Percentiles rank a stretch among this genome's conserved stretches.
These are phyloP conservation scores for Pachycephala philippinensis DNA, from an alignment of 2,113 vertebrate genomes.

Conservation along the genomic window DNA sequence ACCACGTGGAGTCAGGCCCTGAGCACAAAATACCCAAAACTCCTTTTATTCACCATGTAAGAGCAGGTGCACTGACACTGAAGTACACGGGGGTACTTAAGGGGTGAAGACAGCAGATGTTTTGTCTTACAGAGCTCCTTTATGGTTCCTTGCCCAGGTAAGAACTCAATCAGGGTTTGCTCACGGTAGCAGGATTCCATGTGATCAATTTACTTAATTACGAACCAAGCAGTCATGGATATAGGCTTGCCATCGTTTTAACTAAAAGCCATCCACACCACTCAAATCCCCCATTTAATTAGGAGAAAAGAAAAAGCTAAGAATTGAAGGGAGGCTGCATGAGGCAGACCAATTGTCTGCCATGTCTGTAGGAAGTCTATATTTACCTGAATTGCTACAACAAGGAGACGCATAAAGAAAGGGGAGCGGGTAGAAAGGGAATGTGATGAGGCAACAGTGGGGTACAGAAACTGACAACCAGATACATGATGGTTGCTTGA, in stretches of 20 bases:
- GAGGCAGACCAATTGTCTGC: background rate
- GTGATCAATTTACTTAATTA: background rate
- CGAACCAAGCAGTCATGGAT: background rate
- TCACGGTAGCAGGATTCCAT: background rate
- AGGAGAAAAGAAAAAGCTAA: background rate
- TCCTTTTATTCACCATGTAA: background rate
- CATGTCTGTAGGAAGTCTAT: background rate
- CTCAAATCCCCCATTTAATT: background rate
- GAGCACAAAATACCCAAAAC: background rate
- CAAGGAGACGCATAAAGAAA: background rate
- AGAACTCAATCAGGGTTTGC: background rate
- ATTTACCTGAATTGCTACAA: background rate
- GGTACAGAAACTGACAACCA: background rate
- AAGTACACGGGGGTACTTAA: background rate
- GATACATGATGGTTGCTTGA: background rate
- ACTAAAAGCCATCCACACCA: background rate
- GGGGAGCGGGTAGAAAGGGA: background rate
- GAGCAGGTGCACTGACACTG: background rate
- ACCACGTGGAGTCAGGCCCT: background rate
- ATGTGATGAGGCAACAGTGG: background rate
- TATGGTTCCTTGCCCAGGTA: background rate
- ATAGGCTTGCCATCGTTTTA: background rate
- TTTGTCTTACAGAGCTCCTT: background rate
- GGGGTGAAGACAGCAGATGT: background rate
- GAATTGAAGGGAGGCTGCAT: background rate